phyloP scores from a whole-genome alignment of 2,113 vertebrate genomes.

The Neopipo cinnamomea region DNA sequence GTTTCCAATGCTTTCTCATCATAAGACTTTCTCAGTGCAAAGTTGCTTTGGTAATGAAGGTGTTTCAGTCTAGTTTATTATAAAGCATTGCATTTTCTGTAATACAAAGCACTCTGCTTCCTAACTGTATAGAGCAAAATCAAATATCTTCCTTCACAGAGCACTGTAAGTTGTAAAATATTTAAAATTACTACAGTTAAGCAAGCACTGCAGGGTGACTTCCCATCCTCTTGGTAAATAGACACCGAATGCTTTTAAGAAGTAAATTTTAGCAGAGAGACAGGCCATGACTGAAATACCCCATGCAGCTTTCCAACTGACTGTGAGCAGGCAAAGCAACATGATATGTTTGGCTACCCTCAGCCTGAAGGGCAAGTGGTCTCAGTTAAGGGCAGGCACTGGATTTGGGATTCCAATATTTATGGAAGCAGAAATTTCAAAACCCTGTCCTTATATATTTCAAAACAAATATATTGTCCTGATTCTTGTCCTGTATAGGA shows the following conservation, averaged over 20 bases:
- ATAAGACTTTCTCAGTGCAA: neutral
- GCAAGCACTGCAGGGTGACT: neutral
- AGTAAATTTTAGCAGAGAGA: neutral
- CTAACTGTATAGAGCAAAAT: neutral
- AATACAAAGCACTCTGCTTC: neutral
- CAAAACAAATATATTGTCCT: neutral
- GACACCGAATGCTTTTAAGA: neutral
- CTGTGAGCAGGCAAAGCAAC: neutral
- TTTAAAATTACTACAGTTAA: neutral
- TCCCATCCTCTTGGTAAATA: neutral
- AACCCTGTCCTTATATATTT: neutral
- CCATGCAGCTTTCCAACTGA: neutral
- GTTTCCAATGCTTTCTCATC: neutral
- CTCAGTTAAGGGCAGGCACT: neutral
- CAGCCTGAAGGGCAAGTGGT: slow-evolving; percentile 24
- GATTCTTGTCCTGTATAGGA: neutral
- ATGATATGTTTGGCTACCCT: neutral
- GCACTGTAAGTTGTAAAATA: neutral
- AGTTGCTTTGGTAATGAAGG: neutral
- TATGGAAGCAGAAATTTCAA: slow-evolving; percentile 3
- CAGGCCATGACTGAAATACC: neutral
- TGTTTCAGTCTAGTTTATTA: neutral
- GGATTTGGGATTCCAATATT: neutral
- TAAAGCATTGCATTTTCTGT: neutral
- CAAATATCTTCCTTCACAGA: neutral